These are phyloP conservation scores for Clupea harengus DNA, from an alignment of 2,113 vertebrate genomes.

Conservation along the genomic window DNA sequence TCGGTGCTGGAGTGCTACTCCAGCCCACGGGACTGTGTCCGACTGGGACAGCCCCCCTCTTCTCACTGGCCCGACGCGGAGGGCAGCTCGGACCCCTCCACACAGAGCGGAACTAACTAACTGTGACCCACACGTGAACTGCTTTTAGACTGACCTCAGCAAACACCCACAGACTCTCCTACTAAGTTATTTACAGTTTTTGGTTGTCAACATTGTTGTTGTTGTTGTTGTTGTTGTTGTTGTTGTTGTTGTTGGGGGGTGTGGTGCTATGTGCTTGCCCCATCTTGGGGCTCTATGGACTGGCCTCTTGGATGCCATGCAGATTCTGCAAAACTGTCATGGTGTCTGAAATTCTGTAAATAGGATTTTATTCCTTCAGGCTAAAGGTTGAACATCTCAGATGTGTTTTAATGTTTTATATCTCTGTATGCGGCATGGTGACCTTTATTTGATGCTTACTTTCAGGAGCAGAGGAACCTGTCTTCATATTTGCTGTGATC, in stretches of 20 bases:
- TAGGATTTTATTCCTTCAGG: conserved; percentile 6
- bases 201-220: conserved; percentile 2
- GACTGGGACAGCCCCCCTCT: conserved; percentile 55
- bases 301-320: not conserved
- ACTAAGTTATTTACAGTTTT: conserved; percentile 41
- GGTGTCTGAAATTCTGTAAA: conserved; percentile 25
- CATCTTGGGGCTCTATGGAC: not conserved
- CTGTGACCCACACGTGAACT: conserved; percentile 26
- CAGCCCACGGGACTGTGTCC: conserved; percentile 73
- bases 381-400: conserved; percentile 3
- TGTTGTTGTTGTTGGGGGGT: not conserved
- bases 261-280: not conserved
- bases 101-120: not conserved
- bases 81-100: conserved; percentile 33
- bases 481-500: not conserved
- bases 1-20: conserved; percentile 64
- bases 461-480: conserved; percentile 13
- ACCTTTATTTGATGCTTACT: conserved; percentile 3
- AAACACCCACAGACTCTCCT: not conserved
- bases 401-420: not conserved
- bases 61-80: conserved; percentile 60
- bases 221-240: not conserved
- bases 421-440: conserved; percentile 20
- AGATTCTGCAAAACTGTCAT: not conserved
- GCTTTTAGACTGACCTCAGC: conserved; percentile 25